Evolutionary conservation across 2,797 vertebrate genomes (phyloP), one percentile per base, ranked within the genome.

Genomic region (Ctenosaura bakeri): DNA sequence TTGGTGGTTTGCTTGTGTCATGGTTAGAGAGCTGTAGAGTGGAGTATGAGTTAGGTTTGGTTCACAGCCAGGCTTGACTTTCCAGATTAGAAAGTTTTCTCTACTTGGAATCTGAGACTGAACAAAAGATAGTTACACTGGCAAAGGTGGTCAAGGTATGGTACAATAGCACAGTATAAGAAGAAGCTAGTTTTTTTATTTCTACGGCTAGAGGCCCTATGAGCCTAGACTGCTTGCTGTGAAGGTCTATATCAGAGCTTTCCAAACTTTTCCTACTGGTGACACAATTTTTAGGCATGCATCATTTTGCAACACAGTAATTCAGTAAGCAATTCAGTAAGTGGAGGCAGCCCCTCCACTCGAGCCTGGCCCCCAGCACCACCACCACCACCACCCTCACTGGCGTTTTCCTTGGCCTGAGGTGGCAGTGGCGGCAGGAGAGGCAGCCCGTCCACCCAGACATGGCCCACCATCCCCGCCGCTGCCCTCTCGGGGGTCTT

Each of bases 51-150:
- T 77, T 8, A 46, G 29, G 12, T 81, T 81, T 59, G 20, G 26
- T 38, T 83, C 42, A 66, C 38, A 83, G 46, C 18, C 59, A 66
- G n/a, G 46, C 22, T 13, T 74, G 20, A 24, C 52, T 74, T 85
- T 85, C 54, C n/a, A 56, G 16, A 3, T 50, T 50, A 85, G 50
- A 38, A 62, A 18, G 35, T 76, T 62, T 42, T 20, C 14, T 4
- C 42, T 69, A 26, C 12, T 16, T 56, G 8, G 24, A 77, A n/a
- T 62, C 54, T 46, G 54, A 77, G 73, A 42, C 46, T 29, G 4
- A 77, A 16, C n/a, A 73, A 85, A 85, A n/a, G 32, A n/a, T 24
- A 85, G 9, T 86, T 86, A 59, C 52, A 50, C 85, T 77, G 35
- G 4, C 24, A 86, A 86, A 86, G n/a, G 18, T 86, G 54, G 35